A percentile compares a stretch with the other conserved stretches of the same genome.
These are phyloP conservation scores for Plecturocebus donacophilus DNA, from an alignment of 2,113 vertebrate genomes.

Conservation along the genomic window DNA sequence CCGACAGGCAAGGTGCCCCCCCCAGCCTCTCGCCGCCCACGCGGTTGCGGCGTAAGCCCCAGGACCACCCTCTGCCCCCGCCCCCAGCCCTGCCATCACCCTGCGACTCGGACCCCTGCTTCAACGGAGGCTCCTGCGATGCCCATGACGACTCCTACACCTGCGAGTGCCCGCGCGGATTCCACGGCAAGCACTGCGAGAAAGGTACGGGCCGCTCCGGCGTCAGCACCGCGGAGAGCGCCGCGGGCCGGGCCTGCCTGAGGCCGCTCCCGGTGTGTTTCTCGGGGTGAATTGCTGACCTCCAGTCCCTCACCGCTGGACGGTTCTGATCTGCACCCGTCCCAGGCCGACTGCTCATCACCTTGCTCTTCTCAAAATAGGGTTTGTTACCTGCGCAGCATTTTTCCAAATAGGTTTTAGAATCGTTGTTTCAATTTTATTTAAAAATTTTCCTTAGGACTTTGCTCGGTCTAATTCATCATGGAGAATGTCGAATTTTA, in stretches of 20 bases:
- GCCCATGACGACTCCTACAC: slow-evolving; percentile 91
- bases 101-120: slow-evolving; percentile 97
- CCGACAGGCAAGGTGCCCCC: not conserved
- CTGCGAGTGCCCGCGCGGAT: slow-evolving; percentile 93
- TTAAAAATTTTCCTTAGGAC: not conserved
- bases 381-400: not conserved
- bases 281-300: accelerated
- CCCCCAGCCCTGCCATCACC: slow-evolving; percentile 94
- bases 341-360: not conserved
- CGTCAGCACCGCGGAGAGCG: slow-evolving; percentile 57
- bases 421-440: not conserved
- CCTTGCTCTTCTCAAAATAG: not conserved
- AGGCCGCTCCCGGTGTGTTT: too few species aligned
- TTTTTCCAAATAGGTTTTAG: not conserved
- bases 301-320: not conserved
- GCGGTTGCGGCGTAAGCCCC: not conserved
- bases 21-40: not conserved
- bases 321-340: not conserved
- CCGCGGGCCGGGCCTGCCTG: not conserved
- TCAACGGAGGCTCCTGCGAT: slow-evolving; percentile 95
- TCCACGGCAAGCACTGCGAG: slow-evolving; percentile 94
- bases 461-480: not conserved
- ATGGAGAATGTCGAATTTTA: not conserved
- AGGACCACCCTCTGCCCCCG: slow-evolving; percentile 70
- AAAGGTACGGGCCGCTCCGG: slow-evolving; percentile 87